These are phyloP conservation scores for Ginglymostoma cirratum DNA, from an alignment of 2,113 vertebrate genomes.

Conservation along the genomic window DNA sequence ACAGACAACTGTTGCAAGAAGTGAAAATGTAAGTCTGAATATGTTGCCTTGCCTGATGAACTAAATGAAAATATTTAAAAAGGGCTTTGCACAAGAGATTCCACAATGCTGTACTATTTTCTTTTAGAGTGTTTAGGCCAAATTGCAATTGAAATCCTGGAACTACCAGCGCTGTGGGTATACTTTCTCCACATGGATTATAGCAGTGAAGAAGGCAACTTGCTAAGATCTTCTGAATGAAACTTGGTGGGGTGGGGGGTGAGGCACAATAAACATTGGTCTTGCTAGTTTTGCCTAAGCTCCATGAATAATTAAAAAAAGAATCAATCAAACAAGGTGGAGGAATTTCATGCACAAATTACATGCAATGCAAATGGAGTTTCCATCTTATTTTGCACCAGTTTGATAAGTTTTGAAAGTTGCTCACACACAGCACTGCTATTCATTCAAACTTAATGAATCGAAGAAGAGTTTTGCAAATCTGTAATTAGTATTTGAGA, in stretches of 20 bases:
- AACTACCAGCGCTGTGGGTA: neutral
- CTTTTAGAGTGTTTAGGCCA: neutral
- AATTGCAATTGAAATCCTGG: neutral
- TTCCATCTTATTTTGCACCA: neutral
- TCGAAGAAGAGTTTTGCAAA: too few relatives aligned
- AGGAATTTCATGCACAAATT: neutral
- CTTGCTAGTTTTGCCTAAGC: neutral
- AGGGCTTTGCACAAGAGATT: neutral
- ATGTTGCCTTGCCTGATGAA: neutral
- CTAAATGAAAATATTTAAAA: neutral
- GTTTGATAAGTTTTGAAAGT: neutral
- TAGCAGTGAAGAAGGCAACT: neutral
- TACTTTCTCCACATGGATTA: neutral
- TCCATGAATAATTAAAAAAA: neutral
- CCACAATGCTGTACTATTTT: neutral
- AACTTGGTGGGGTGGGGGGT: too few relatives aligned
- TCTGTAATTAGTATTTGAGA: neutral
- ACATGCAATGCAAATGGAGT: neutral
- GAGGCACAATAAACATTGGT: neutral
- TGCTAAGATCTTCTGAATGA: neutral
- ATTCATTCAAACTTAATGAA: neutral
- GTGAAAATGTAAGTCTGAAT: conserved; percentile 47
- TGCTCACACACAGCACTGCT: neutral
- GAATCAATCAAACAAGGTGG: neutral
- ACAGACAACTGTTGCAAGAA: conserved; percentile 42